Evolutionary conservation across 2,113 vertebrate genomes (phyloP).

Genomic region (Chroicocephalus ridibundus): DNA sequence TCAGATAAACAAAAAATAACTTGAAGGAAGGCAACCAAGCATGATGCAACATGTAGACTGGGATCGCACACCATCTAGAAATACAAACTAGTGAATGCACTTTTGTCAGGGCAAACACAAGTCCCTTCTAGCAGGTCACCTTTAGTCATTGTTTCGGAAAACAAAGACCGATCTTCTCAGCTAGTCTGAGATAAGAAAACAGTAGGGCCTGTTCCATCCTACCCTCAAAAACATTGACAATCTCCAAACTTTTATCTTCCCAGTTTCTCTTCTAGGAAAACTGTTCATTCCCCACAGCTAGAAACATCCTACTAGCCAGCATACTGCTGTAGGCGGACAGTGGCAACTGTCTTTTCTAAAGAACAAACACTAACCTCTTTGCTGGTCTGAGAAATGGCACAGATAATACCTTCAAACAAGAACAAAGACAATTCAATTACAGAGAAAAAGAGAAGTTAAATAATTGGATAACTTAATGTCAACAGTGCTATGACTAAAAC

Average conservation of each 20-base stretch:
- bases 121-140: background rate
- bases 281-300: background rate
- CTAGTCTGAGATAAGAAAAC: background rate
- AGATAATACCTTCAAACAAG: background rate
- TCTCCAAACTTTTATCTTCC: background rate
- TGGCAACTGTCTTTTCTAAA: background rate
- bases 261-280: background rate
- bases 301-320: background rate
- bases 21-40: background rate
- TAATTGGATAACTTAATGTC: background rate
- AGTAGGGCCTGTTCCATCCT: background rate
- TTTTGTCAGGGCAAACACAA: background rate
- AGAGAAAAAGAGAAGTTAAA: background rate
- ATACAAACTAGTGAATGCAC: background rate
- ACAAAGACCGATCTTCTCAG: background rate
- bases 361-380: background rate
- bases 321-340: background rate
- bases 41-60: background rate
- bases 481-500: background rate
- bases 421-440: background rate
- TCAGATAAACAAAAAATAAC: background rate
- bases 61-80: background rate
- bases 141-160: background rate
- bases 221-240: background rate
- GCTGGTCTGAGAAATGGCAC: background rate